Conservation (phyloP, 1,140 invertebrate genomes). For the Apis dorsata region DNA sequence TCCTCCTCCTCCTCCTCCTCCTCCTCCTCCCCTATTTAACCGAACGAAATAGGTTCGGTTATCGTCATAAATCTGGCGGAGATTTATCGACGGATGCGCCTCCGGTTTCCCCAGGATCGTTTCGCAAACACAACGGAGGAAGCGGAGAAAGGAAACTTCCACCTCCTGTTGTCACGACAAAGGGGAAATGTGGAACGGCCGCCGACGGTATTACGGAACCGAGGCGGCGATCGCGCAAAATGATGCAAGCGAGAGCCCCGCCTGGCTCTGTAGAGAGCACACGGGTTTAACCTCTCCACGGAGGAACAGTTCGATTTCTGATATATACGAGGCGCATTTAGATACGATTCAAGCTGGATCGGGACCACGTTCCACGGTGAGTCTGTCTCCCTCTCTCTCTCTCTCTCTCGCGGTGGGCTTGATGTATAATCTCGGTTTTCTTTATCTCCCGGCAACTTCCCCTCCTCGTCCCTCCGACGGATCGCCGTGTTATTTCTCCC, state of each 20-base stretch:
- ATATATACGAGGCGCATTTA: constrained; percentile 67
- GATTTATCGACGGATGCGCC: constrained; percentile 43
- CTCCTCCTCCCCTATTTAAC: constrained; percentile 32
- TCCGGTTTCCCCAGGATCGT: constrained; percentile 2
- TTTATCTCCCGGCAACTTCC: background rate
- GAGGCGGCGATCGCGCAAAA: constrained; percentile 50
- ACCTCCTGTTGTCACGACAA: constrained; percentile 52
- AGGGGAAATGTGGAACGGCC: constrained; percentile 39
- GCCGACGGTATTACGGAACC: constrained; percentile 35
- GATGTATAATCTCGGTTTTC: constrained; percentile 57
- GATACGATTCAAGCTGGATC: constrained; percentile 62
- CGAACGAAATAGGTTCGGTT: constrained; percentile 27
- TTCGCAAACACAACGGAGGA: constrained; percentile 1
- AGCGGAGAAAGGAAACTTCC: constrained; percentile 50
- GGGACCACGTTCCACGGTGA: constrained; percentile 45
- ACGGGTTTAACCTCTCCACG: background rate
- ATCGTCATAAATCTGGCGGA: constrained; percentile 33
- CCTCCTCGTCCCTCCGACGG: background rate
- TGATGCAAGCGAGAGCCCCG: constrained; percentile 56
- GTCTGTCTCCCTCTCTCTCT: background rate
- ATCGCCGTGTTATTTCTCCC: constrained; percentile 5
- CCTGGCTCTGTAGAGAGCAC: background rate
- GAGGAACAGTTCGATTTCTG: constrained; percentile 62
- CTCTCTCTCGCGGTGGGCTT: constrained; percentile 46
- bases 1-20: constrained; percentile 23